Percentiles rank a stretch among this genome's conserved stretches.
Evolutionary conservation across 2,888 invertebrate genomes (phyloP).

Genomic region (Dusona sp.): DNA sequence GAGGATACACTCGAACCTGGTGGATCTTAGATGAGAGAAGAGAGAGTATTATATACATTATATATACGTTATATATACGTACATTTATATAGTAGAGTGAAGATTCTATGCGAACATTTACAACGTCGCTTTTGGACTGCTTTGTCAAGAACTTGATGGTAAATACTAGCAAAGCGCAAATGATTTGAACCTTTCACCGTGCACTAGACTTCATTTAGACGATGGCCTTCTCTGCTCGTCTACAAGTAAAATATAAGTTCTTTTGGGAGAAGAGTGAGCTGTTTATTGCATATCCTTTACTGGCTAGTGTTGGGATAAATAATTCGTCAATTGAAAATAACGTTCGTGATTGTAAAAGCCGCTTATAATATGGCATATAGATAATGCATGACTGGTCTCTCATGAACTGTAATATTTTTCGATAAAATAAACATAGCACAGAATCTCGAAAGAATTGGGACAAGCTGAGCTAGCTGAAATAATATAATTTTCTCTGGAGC

Average conservation of each 20-base stretch:
- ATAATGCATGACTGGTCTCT: not conserved
- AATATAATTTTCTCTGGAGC: not conserved
- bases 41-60: not conserved
- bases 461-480: not conserved
- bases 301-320: not conserved
- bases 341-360: not conserved
- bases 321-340: not conserved
- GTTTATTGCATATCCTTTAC: not conserved
- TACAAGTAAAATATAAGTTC: not conserved
- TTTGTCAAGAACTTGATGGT: constrained; percentile 48
- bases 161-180: constrained; percentile 26
- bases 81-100: not conserved
- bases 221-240: not conserved
- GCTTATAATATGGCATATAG: not conserved
- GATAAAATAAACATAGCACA: not conserved
- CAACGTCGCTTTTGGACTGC: constrained; percentile 22
- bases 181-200: constrained; percentile 16
- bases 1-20: constrained; percentile 45
- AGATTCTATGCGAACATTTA: constrained; percentile 1
- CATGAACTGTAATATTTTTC: not conserved
- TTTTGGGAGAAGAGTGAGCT: not conserved
- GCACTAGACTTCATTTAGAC: not conserved
- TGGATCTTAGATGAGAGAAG: not conserved
- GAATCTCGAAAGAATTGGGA: not conserved
- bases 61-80: not conserved